Conservation (phyloP, 1,140 invertebrate species). For the Trialeurodes vaporariorum region DNA sequence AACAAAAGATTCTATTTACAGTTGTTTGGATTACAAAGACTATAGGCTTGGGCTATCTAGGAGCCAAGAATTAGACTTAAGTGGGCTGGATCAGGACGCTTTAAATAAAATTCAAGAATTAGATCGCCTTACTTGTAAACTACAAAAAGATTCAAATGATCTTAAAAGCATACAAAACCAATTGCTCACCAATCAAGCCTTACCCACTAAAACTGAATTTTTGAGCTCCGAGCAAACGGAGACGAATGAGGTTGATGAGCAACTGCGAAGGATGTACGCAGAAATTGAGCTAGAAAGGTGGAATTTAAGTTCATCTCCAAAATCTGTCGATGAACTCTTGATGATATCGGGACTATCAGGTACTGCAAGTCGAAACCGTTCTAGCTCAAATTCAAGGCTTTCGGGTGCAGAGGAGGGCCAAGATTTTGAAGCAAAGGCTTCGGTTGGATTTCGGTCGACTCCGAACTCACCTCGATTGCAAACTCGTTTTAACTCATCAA, state of each 20-base stretch:
- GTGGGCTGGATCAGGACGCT: slow-evolving; percentile 55
- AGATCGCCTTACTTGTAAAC: slow-evolving; percentile 53
- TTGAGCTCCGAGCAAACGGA: slow-evolving; percentile 30
- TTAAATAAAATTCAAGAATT: slow-evolving; percentile 65
- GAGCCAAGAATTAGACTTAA: slow-evolving; percentile 20
- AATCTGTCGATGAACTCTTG: background rate
- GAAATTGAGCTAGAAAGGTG: slow-evolving; percentile 54
- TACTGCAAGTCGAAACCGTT: background rate
- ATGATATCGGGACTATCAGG: background rate
- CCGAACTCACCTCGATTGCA: slow-evolving; percentile 38
- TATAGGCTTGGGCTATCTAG: slow-evolving; percentile 10
- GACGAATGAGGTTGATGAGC: slow-evolving; percentile 53
- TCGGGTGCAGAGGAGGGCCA: background rate
- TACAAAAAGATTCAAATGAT: slow-evolving; percentile 65
- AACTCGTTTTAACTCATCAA: slow-evolving; percentile 13
- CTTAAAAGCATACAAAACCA: slow-evolving; percentile 58
- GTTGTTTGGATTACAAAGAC: background rate
- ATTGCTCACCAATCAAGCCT: slow-evolving; percentile 35
- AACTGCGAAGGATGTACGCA: slow-evolving; percentile 51
- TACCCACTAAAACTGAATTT: slow-evolving; percentile 9
- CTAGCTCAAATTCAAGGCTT: background rate
- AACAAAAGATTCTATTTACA: slow-evolving; percentile 22
- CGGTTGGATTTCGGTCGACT: slow-evolving; percentile 20
- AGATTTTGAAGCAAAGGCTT: background rate
- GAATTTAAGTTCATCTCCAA: slow-evolving; percentile 31